Evolutionary conservation across 2,113 vertebrate genomes (phyloP).

Genomic region (Daphoenositta chrysoptera): DNA sequence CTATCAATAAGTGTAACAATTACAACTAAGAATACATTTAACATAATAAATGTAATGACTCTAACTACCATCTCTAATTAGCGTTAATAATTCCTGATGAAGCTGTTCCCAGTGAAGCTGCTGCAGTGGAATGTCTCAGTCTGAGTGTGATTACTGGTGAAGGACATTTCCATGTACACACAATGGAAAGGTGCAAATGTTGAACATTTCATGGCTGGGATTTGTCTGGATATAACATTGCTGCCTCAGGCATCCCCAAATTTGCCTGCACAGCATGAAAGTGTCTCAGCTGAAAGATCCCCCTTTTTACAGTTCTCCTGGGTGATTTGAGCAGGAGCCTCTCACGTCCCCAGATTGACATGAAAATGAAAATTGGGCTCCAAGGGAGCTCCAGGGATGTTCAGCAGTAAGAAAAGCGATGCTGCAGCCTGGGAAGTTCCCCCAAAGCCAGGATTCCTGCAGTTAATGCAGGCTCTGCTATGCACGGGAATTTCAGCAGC

Average conservation of each 20-base stretch:
- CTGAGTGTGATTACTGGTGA: neutral
- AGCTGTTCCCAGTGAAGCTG: neutral
- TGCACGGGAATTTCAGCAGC: neutral
- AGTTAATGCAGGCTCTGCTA: neutral
- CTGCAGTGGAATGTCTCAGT: neutral
- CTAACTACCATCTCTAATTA: neutral
- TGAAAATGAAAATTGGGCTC: neutral
- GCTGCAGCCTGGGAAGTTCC: neutral
- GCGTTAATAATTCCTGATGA: neutral
- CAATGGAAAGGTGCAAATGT: fast-evolving
- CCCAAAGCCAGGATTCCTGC: neutral
- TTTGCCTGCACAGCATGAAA: neutral
- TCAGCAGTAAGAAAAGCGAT: neutral
- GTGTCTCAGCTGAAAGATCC: neutral
- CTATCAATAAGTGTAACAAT: neutral
- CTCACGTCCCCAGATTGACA: too few relatives aligned
- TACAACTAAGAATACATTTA: neutral
- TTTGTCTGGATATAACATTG: neutral
- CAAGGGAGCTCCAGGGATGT: neutral
- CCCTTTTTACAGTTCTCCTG: neutral
- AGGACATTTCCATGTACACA: neutral
- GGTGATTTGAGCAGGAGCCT: neutral
- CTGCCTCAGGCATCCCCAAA: neutral
- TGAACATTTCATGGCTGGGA: neutral
- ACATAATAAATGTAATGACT: neutral